These are phyloP conservation scores for Mycteria americana DNA, from an alignment of 2,797 vertebrate genomes.

Conservation along the genomic window DNA sequence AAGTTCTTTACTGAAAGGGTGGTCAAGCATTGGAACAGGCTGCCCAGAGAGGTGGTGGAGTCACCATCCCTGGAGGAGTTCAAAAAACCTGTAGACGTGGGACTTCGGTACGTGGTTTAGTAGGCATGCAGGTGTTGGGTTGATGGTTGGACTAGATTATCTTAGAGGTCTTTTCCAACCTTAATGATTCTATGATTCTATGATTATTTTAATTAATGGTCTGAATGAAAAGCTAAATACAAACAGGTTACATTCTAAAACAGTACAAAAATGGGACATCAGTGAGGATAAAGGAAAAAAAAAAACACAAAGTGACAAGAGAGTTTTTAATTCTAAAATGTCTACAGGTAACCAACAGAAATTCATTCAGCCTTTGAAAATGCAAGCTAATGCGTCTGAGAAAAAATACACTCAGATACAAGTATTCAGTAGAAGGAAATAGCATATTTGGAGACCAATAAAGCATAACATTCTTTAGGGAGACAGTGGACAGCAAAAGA, in stretches of 20 bases:
- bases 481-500: neutral
- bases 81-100: too few species aligned
- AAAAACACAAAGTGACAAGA: neutral
- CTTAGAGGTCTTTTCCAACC: too few species aligned
- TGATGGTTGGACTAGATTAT: too few species aligned
- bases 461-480: neutral
- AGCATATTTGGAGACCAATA: neutral
- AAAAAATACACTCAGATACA: conserved; percentile 11
- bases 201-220: neutral
- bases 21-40: too few species aligned
- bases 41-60: too few species aligned
- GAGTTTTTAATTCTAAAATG: neutral
- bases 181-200: too few species aligned
- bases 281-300: neutral
- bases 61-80: too few species aligned
- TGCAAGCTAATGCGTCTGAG: neutral
- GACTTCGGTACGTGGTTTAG: too few species aligned
- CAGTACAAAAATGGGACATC: neutral
- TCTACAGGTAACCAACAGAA: neutral
- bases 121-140: too few species aligned
- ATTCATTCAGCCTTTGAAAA: conserved; percentile 3
- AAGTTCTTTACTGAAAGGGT: too few species aligned
- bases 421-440: neutral
- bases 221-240: neutral
- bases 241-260: neutral